These are phyloP conservation scores for Cyclophora albipunctata DNA, from an alignment of 2,888 invertebrate genomes.

Conservation along the genomic window DNA sequence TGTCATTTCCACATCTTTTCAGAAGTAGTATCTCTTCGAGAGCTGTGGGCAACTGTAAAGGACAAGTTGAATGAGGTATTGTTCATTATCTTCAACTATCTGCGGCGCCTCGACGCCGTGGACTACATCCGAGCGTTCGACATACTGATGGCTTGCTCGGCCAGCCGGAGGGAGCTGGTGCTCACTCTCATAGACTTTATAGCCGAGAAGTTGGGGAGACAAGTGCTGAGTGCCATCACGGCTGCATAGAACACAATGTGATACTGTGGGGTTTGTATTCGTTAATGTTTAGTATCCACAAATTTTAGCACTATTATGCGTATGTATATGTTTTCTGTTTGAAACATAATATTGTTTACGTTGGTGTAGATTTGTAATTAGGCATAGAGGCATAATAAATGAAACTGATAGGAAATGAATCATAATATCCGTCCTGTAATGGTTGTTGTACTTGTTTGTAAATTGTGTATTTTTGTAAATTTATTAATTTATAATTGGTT, in stretches of 20 bases:
- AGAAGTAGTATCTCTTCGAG: constrained; percentile 49
- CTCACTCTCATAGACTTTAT: constrained; percentile 52
- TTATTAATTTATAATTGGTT: no score
- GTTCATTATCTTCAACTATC: constrained; percentile 50
- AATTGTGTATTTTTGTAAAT: no score
- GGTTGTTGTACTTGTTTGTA: no score
- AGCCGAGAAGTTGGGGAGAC: constrained; percentile 39
- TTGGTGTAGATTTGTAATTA: no score
- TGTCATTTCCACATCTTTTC: constrained; percentile 8
- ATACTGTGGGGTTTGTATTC: not conserved
- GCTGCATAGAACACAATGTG: constrained; percentile 18
- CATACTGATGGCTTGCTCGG: constrained; percentile 41
- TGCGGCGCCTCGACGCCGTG: constrained; percentile 38
- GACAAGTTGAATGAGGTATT: constrained; percentile 44
- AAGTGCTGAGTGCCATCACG: constrained; percentile 44
- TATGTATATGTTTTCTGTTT: no score
- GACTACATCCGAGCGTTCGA: constrained; percentile 44
- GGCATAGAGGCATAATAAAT: no score
- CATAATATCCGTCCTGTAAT: no score
- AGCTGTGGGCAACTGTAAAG: constrained; percentile 47
- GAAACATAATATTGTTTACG: no score
- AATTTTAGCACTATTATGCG: no score
- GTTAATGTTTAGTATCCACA: constrained; percentile 10
- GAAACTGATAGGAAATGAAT: no score
- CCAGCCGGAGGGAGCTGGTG: constrained; percentile 43